Evolutionary conservation across 1,140 invertebrate species (phyloP).

Genomic region (Dreissena polymorpha): DNA sequence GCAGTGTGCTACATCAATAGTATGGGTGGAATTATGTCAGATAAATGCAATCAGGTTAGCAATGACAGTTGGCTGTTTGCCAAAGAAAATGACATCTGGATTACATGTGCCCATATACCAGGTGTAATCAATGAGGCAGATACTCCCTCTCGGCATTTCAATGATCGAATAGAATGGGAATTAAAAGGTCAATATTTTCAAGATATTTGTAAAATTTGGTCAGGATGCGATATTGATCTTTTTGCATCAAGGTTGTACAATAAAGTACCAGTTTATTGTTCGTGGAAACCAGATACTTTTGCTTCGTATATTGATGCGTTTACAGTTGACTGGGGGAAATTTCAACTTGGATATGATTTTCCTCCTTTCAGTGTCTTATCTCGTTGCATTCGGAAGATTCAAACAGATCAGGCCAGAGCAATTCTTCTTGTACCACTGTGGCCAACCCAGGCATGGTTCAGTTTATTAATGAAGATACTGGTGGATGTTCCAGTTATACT

Average conservation of each 20-base stretch:
- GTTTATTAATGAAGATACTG: conserved; percentile 33
- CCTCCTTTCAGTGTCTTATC: conserved; percentile 24
- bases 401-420: conserved; percentile 32
- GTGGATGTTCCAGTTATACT: conserved; percentile 43
- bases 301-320: conserved; percentile 22
- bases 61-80: conserved; percentile 19
- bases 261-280: conserved; percentile 9
- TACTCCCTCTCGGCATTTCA: conserved; percentile 13
- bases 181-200: neutral
- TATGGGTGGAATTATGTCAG: conserved; percentile 12
- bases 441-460: conserved; percentile 56
- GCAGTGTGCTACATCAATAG: conserved; percentile 15
- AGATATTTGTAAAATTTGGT: conserved; percentile 15
- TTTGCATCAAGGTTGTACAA: conserved; percentile 26
- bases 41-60: neutral
- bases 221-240: neutral
- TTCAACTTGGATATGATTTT: conserved; percentile 14
- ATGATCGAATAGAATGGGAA: conserved; percentile 30
- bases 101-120: neutral
- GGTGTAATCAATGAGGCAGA: conserved; percentile 27
- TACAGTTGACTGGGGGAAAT: conserved; percentile 14
- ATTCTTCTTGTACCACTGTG: conserved; percentile 55
- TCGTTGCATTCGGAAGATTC: conserved; percentile 46
- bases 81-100: neutral
- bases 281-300: conserved; percentile 8